Base-by-base conservation (phyloP, 2,113 vertebrate species). In the Pollimyrus isidori region DNA sequence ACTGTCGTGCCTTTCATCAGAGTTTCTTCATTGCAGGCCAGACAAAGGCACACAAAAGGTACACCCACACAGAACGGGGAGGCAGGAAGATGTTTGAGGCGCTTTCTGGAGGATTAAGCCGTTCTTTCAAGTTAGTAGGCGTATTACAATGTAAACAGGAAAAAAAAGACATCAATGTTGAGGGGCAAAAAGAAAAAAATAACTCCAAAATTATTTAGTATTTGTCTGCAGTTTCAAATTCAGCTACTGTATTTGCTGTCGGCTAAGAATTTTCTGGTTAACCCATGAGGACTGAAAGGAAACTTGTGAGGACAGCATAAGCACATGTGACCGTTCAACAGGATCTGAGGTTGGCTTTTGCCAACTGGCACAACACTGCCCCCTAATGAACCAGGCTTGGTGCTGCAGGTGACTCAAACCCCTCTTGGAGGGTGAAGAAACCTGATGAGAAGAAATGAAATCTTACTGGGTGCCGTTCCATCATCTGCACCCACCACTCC, bases 1-100 rank as follows among this genome's bases (percentile, higher is more conserved):
- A 39, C 88, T 80, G 88, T 50, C n/a, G 69, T 45, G 76, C 30
- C 88, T 84, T 83, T 83, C 76, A 48, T 89, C 45, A 49, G 26
- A 19, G 23, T n/a, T 56, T 50, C 82, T 85, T 89, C 52, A 65
- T 84, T 84, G 35, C 49, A 11, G 30, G 76, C 21, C 76, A 84
- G 53, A 89, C 80, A 87, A 86, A 85, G 26, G 62, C 56, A 0
- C 56, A 21, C 45, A 45, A n/a, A 89, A 89, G 76, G 49, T 80
- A 46, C 88, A 48, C 88, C 88, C 42, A 89, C 69, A 89, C 69
- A 5, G 35, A 53, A 42, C 15, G 21, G 76, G 50, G 21, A 83
- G 73, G 23, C 10, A 86, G 21, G 19, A 89, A 87, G 58, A 87
- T n/a, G 56, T 76, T 53, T n/a, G 15, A 73, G 58, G 30, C 85